Evolutionary conservation across 2,113 vertebrate species (phyloP).

Genomic region (Piaya cayana): DNA sequence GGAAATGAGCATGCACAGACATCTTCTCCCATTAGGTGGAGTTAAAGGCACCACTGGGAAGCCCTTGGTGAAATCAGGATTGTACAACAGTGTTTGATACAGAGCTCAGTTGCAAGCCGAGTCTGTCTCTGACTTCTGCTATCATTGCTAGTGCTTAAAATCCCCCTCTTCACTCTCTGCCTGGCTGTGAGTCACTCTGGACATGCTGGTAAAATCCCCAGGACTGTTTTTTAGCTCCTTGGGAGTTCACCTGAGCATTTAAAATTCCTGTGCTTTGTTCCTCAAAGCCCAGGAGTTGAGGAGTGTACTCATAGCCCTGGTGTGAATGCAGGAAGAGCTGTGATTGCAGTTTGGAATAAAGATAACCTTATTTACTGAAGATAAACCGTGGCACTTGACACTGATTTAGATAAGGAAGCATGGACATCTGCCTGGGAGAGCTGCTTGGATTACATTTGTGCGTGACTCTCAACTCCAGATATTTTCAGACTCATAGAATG

Average conservation of each 20-base stretch:
- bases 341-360: neutral
- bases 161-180: neutral
- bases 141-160: neutral
- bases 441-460: neutral
- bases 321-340: neutral
- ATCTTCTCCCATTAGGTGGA: neutral
- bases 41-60: neutral
- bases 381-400: neutral
- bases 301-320: neutral
- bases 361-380: neutral
- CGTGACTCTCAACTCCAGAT: neutral
- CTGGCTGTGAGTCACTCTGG: neutral
- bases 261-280: neutral
- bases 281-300: slow-evolving; percentile 15
- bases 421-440: fast-evolving
- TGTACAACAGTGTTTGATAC: neutral
- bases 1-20: neutral
- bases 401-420: neutral
- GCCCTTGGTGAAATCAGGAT: neutral
- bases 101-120: neutral
- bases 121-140: neutral
- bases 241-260: neutral
- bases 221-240: neutral
- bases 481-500: neutral
- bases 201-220: neutral